Percentiles rank a stretch among this genome's conserved stretches.
phyloP scores from a whole-genome alignment of 30 jellyfish, hydroid and myxozoan genomes.

The Pseudorhiza aurosa region DNA sequence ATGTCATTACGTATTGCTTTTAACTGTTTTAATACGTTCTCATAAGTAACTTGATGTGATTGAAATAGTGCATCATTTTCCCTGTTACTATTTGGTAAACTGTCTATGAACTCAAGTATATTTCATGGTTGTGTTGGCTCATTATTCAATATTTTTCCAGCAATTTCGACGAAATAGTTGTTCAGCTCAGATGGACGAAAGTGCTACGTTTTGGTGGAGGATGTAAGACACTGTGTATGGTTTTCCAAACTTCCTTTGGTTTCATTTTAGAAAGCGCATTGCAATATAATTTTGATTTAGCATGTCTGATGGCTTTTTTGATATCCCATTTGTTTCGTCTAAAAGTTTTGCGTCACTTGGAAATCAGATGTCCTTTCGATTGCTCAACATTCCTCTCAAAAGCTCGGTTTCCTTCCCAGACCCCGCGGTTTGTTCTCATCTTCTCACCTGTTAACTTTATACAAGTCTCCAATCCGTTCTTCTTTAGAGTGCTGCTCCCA shows the following conservation, averaged over 20 bases:
- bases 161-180: slow-evolving; percentile 12
- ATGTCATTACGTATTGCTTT: not conserved
- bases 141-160: slow-evolving; percentile 8
- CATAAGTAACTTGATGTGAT: slow-evolving; percentile 1
- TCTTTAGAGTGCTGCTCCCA: no score
- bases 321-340: slow-evolving; percentile 24
- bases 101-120: slow-evolving; percentile 14
- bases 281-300: not conserved
- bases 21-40: not conserved
- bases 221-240: slow-evolving; percentile 12
- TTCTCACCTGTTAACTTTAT: no score
- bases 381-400: no score
- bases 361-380: no score
- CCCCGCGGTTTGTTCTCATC: no score
- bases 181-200: slow-evolving; percentile 17
- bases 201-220: slow-evolving; percentile 24
- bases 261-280: not conserved
- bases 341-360: no score
- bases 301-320: not conserved
- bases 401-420: no score
- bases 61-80: slow-evolving; percentile 24
- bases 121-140: slow-evolving; percentile 6
- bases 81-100: slow-evolving; percentile 20
- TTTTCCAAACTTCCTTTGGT: slow-evolving; percentile 23
- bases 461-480: no score